Conservation (phyloP, 2,888 invertebrate species). For the Pemphredon lugubris region DNA sequence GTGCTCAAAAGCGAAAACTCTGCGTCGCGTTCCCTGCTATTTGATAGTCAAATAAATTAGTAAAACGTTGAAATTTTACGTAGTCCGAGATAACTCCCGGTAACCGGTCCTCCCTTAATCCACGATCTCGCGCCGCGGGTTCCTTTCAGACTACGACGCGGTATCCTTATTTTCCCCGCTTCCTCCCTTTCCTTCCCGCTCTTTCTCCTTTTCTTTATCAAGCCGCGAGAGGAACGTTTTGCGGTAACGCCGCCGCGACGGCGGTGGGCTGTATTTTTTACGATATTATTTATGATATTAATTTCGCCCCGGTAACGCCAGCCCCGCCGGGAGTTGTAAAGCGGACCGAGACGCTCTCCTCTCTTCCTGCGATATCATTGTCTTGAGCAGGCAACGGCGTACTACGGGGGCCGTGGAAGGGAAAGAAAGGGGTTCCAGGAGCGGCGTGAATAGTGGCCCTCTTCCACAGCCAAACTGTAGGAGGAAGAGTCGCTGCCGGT, state of each 20-base stretch:
- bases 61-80: conserved; percentile 22
- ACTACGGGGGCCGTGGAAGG: conserved; percentile 40
- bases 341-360: conserved; percentile 68
- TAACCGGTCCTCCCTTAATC: conserved; percentile 62
- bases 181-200: conserved; percentile 7
- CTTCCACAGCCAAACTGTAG: conserved; percentile 46
- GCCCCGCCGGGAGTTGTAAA: conserved; percentile 80
- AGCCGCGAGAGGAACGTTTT: conserved; percentile 67
- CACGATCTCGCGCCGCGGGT: conserved; percentile 42
- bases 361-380: conserved; percentile 80
- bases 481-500: conserved; percentile 61
- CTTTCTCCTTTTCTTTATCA: conserved; percentile 59
- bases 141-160: conserved; percentile 33
- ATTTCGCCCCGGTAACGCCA: conserved; percentile 75
- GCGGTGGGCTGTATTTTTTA: conserved; percentile 74
- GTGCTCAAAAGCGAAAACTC: too few relatives aligned
- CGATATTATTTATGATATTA: conserved; percentile 81
- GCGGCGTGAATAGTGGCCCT: conserved; percentile 76
- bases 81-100: conserved; percentile 32
- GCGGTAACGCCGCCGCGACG: conserved; percentile 58
- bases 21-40: too few relatives aligned
- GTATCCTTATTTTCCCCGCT: conserved; percentile 11
- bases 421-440: conserved; percentile 75
- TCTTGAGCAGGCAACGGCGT: conserved; percentile 70
- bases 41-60: too few relatives aligned